These are phyloP conservation scores for Takifugu rubripes DNA, from an alignment of 2,797 vertebrate genomes.

Conservation along the genomic window DNA sequence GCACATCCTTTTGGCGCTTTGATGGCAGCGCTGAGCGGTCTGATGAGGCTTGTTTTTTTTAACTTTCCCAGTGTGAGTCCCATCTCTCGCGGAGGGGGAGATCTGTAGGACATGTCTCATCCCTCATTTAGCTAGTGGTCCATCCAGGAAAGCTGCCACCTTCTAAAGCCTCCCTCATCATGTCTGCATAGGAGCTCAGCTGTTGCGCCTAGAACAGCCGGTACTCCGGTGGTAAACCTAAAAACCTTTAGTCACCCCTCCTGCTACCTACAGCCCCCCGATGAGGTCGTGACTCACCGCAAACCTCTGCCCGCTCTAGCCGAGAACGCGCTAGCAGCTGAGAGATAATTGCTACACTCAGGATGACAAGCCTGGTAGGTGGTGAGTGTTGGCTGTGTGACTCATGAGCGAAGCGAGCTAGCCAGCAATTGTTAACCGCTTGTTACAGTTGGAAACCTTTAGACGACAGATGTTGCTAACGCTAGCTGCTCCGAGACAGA, in stretches of 20 bases:
- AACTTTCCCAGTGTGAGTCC: not conserved
- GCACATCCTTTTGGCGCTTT: constrained; percentile 60
- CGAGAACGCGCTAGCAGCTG: constrained; percentile 44
- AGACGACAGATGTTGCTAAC: too few relatives aligned
- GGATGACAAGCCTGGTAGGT: constrained; percentile 33
- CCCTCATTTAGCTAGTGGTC: too few relatives aligned
- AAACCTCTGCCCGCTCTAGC: constrained; percentile 16
- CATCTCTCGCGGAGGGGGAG: not conserved
- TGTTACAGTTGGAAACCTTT: constrained; percentile 18
- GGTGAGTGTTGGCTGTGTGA: constrained; percentile 40
- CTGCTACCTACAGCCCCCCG: constrained; percentile 52
- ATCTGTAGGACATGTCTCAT: too few relatives aligned
- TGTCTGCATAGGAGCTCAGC: too few relatives aligned
- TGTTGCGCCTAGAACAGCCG: constrained; percentile 21
- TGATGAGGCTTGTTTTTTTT: constrained; percentile 53
- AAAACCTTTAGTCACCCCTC: constrained; percentile 43
- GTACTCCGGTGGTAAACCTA: constrained; percentile 60
- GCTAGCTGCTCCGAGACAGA: too few relatives aligned
- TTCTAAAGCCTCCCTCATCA: too few relatives aligned
- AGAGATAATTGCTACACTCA: constrained; percentile 55
- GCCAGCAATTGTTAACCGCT: constrained; percentile 9
- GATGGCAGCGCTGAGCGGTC: constrained; percentile 38
- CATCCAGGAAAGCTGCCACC: too few relatives aligned
- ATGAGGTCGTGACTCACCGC: constrained; percentile 64
- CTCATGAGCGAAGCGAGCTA: constrained; percentile 24